Evolutionary conservation across 2,113 vertebrate genomes (phyloP).

Genomic region (Antidorcas marsupialis): DNA sequence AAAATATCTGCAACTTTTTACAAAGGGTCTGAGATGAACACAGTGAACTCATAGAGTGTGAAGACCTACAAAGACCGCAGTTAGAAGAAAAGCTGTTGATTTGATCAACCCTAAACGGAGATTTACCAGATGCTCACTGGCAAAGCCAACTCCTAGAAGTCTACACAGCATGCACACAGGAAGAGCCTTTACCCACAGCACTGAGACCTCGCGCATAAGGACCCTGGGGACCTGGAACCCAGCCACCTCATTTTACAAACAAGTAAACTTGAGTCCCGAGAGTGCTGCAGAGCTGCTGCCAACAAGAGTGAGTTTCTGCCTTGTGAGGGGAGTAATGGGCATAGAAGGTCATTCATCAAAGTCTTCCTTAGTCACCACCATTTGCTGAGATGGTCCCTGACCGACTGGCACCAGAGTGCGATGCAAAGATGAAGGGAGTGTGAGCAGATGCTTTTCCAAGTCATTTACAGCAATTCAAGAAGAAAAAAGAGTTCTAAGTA

Average conservation of each 20-base stretch:
- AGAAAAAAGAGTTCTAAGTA: neutral
- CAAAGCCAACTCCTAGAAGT: neutral
- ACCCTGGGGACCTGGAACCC: neutral
- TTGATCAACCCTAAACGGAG: neutral
- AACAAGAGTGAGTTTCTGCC: neutral
- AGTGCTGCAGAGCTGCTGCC: neutral
- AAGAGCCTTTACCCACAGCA: neutral
- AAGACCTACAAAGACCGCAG: slow-evolving; percentile 1
- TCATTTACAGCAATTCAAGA: neutral
- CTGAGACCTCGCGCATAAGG: neutral
- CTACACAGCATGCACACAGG: accelerated
- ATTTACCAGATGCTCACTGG: accelerated
- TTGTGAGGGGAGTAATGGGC: accelerated
- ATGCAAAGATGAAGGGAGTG: neutral
- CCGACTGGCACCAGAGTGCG: neutral
- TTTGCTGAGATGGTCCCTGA: neutral
- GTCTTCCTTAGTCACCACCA: neutral
- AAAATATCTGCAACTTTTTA: neutral
- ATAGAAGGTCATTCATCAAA: accelerated
- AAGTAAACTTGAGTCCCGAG: neutral
- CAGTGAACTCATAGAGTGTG: neutral
- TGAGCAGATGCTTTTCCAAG: neutral
- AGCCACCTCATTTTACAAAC: neutral
- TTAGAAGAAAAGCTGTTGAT: neutral
- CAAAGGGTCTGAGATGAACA: neutral